Conservation (phyloP, 53 echinoderm and acorn worm species). For the Holothuria scabra region DNA sequence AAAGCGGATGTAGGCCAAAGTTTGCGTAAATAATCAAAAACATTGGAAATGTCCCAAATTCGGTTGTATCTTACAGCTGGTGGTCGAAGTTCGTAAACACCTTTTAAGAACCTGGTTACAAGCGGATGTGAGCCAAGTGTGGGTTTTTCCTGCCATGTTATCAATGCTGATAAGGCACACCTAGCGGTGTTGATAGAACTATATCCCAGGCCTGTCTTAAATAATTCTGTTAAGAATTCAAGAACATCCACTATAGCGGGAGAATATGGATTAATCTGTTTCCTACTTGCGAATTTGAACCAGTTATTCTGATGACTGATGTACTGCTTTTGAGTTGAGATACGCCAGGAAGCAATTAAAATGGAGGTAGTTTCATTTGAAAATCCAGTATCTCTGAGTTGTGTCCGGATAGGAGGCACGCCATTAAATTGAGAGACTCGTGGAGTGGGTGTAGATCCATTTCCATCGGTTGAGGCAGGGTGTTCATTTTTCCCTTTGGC, state of each 20-base stretch:
- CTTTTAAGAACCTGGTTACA: conserved; percentile 19
- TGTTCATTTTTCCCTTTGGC: neutral
- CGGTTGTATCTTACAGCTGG: neutral
- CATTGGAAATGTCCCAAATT: conserved; percentile 1
- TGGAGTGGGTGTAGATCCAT: conserved; percentile 16
- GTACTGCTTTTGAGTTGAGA: conserved; percentile 17
- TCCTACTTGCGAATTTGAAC: conserved; percentile 17
- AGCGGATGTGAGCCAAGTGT: neutral
- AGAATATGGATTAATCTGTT: conserved; percentile 35
- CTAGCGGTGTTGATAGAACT: conserved; percentile 51
- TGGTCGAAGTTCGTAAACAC: neutral
- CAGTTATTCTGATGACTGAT: neutral
- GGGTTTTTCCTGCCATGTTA: neutral
- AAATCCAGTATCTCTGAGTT: conserved; percentile 14
- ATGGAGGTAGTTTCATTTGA: conserved; percentile 28
- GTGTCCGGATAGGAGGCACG: conserved; percentile 28
- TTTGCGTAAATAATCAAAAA: neutral
- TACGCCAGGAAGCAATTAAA: conserved; percentile 57
- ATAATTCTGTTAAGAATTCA: conserved; percentile 49
- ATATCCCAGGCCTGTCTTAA: conserved; percentile 28
- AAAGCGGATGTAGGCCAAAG: neutral
- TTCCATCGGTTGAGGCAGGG: neutral
- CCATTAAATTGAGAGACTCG: conserved; percentile 14
- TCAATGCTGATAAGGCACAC: neutral
- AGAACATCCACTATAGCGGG: conserved; percentile 50